Evolutionary conservation across 1,140 invertebrate species (phyloP), one percentile per base, ranked within the genome.

Genomic region (Drosophila kanapiae): DNA sequence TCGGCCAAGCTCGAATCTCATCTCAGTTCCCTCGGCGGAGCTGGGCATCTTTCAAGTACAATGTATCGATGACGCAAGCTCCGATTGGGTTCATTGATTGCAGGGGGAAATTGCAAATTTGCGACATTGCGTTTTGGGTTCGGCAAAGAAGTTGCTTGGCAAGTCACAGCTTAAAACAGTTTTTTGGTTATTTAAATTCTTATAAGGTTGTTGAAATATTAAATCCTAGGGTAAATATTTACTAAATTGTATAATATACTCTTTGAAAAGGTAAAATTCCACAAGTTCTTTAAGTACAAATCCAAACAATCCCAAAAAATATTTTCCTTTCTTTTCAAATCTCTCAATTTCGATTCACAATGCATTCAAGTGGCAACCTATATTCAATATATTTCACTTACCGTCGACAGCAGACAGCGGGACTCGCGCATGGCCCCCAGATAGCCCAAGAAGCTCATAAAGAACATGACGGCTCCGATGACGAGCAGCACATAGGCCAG

Each of bases 351-450:
- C 10, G 6, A n/a, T 16, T 8, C 35, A n/a, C 14, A 61, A 37
- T 72, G 40, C 48, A 27, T 14, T 14, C 16, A 47, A 9, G 11
- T 40, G 9, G 18, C n/a, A 31, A 54, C 35, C 23, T 14, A 38
- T 27, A 38, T 72, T 57, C 51, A 57, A 62, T 68, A 31, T 38
- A 48, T 4, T 59, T 63, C 49, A 95, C 95, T 95, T 94, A 97
- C 96, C 87, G 95, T 94, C 35, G 95, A 95, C 9, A 98, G 94
- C 90, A 98, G 95, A 92, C 96, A 96, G 78, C 95, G 94, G 59
- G 96, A 97, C 91, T 97, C 97, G 91, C 96, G 95, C 84, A 97
- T 94, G 10, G 97, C 97, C 42, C 97, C 97, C 91, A 97, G 97
- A 86, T 97, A 98, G 37, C 97, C 97, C 40, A 98, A 93, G 93